These are phyloP conservation scores for Clytia hemisphaerica DNA, from an alignment of 30 jellyfish, hydroid and myxozoan genomes.

Conservation along the genomic window DNA sequence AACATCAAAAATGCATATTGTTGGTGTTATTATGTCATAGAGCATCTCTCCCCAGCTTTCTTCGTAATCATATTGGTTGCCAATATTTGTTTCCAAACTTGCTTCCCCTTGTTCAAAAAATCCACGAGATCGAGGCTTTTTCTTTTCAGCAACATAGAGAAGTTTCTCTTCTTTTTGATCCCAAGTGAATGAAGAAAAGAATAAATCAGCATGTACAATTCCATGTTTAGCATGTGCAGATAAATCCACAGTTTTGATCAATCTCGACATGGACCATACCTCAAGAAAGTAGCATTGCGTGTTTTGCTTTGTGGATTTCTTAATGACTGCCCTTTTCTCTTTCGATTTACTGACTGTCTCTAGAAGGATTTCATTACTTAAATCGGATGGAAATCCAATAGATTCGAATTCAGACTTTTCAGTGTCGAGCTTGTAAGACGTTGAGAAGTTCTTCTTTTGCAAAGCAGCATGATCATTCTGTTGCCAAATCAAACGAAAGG, in stretches of 20 bases:
- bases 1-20: constrained; percentile 8
- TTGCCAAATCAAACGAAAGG: too few species aligned
- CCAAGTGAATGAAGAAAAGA: constrained; percentile 57
- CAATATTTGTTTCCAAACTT: not conserved
- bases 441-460: too few species aligned
- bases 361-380: too few species aligned
- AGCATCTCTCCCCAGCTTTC: constrained; percentile 89
- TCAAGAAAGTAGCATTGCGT: too few species aligned
- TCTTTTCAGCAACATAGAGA: constrained; percentile 67
- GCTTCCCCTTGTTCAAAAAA: constrained; percentile 29
- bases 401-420: too few species aligned
- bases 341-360: too few species aligned
- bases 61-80: constrained; percentile 41
- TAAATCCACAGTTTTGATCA: constrained; percentile 33
- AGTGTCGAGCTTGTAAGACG: too few species aligned
- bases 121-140: constrained; percentile 3
- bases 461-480: too few species aligned
- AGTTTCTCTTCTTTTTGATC: constrained; percentile 36
- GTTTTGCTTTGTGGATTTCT: too few species aligned
- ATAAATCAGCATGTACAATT: constrained; percentile 28
- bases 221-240: constrained; percentile 58
- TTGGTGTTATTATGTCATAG: constrained; percentile 16
- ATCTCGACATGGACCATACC: constrained; percentile 17
- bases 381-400: too few species aligned
- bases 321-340: too few species aligned